These are phyloP conservation scores for Ostrea denselamellosa DNA, from an alignment of 1,140 invertebrate species.

Conservation along the genomic window DNA sequence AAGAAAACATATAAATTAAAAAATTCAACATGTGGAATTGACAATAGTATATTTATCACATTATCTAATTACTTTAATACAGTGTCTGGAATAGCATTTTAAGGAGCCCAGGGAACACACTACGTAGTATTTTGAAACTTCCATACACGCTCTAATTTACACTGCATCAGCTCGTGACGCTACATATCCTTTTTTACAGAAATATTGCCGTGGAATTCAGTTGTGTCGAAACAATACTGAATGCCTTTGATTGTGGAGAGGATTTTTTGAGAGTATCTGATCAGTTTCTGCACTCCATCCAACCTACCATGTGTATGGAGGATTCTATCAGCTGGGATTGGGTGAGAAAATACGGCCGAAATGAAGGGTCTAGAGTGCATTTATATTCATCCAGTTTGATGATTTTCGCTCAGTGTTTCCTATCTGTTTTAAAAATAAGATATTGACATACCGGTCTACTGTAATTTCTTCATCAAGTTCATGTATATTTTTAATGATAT, in stretches of 20 bases:
- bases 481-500: too few species aligned
- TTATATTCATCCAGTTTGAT: background rate
- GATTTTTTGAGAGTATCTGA: background rate
- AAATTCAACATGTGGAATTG: too few species aligned
- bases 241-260: background rate
- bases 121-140: too few species aligned
- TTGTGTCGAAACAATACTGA: background rate
- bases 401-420: background rate
- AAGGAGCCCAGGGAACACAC: too few species aligned
- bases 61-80: too few species aligned
- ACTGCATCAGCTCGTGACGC: too few species aligned
- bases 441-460: too few species aligned
- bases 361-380: background rate
- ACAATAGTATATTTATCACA: too few species aligned
- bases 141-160: too few species aligned
- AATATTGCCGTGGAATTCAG: background rate
- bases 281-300: background rate
- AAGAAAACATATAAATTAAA: too few species aligned
- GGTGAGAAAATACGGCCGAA: background rate
- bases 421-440: background rate
- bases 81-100: too few species aligned
- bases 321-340: background rate
- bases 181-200: background rate
- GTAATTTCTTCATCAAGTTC: too few species aligned
- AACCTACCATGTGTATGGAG: background rate